phyloP scores from a whole-genome alignment of 2,797 vertebrate genomes.

The Buphagus erythrorhynchus region DNA sequence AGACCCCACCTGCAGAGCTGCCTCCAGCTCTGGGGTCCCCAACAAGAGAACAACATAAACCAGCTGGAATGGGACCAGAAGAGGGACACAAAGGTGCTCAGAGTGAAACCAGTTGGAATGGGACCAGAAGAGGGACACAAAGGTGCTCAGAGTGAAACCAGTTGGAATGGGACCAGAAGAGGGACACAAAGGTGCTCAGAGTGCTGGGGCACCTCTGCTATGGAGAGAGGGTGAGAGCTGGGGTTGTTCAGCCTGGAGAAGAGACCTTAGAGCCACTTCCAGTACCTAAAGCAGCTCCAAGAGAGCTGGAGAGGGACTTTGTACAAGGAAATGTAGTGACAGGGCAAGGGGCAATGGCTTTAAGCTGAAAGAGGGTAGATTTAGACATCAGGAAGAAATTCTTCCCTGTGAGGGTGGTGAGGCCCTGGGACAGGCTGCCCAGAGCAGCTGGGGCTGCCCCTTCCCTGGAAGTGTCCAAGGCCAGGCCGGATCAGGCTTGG shows the following conservation, averaged over 20 bases:
- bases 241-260: not conserved
- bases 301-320: not conserved
- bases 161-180: not conserved
- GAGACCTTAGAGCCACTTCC: not conserved
- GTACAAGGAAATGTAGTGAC: not conserved
- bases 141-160: not conserved
- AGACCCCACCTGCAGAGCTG: not conserved
- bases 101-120: not conserved
- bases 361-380: not conserved
- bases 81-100: not conserved
- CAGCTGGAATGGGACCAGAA: not conserved
- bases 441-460: not conserved
- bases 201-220: not conserved
- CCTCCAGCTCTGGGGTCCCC: not conserved
- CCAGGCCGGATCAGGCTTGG: fast-evolving
- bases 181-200: not conserved
- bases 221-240: not conserved
- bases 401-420: not conserved
- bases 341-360: not conserved
- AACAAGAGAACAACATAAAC: fast-evolving
- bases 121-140: not conserved
- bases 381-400: not conserved
- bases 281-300: not conserved
- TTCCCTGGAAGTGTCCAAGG: not conserved
- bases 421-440: not conserved